Percentiles rank a stretch among this genome's conserved stretches.
Evolutionary conservation across 2,113 vertebrate species (phyloP).

Genomic region (Mustela lutreola): DNA sequence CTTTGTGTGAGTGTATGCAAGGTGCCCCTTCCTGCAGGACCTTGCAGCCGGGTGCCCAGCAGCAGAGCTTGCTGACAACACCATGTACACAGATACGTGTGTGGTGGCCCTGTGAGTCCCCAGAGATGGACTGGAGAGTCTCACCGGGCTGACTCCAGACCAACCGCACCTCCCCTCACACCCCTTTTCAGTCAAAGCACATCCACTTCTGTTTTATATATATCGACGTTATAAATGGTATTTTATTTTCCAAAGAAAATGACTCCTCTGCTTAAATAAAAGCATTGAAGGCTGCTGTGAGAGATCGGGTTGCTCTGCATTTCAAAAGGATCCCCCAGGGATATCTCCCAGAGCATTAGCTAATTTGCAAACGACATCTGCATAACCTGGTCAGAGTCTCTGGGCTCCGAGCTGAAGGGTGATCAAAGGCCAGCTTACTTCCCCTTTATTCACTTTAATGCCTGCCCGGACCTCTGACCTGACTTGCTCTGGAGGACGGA

Average conservation of each 20-base stretch:
- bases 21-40: background rate
- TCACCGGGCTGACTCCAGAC: background rate
- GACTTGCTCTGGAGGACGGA: background rate
- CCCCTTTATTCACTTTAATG: background rate
- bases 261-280: background rate
- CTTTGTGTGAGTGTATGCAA: background rate
- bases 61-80: background rate
- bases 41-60: rapidly evolving
- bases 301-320: background rate
- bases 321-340: background rate
- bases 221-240: background rate
- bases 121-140: rapidly evolving
- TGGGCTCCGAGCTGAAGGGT: background rate
- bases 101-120: rapidly evolving
- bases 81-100: rapidly evolving
- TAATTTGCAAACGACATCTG: background rate
- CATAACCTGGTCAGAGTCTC: background rate
- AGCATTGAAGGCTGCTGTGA: background rate
- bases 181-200: background rate
- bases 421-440: background rate
- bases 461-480: background rate
- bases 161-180: rapidly evolving
- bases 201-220: background rate
- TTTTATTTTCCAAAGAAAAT: conserved; percentile 1
- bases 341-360: background rate